phyloP scores from a whole-genome alignment of 2,113 vertebrate species.

The Gymnarchus niloticus region DNA sequence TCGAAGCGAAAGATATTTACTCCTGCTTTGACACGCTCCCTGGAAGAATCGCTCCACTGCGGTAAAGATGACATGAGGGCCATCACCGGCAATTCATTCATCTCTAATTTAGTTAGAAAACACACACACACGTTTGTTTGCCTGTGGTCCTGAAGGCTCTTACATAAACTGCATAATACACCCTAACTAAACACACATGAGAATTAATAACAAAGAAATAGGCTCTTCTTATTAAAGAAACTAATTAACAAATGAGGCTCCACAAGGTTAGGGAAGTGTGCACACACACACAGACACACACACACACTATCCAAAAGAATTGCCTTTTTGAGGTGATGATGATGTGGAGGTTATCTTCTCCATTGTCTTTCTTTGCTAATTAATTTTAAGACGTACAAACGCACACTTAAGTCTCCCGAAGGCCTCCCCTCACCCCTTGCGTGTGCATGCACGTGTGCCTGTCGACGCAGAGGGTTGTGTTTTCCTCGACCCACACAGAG shows the following conservation, averaged over 20 bases:
- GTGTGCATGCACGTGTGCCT: neutral
- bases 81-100: neutral
- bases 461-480: too few relatives aligned
- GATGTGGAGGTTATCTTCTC: neutral
- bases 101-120: neutral
- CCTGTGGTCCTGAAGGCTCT: neutral
- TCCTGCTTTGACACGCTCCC: neutral
- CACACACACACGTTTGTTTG: neutral
- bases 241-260: neutral
- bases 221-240: neutral
- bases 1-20: neutral
- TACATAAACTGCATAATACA: too few relatives aligned
- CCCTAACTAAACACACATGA: neutral
- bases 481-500: neutral
- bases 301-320: neutral
- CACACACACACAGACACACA: neutral
- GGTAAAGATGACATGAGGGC: neutral
- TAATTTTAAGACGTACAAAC: neutral
- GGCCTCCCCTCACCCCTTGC: neutral
- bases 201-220: neutral
- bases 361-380: neutral
- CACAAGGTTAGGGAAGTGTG: neutral
- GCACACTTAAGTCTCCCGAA: neutral
- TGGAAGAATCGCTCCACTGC: neutral
- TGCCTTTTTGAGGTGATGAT: neutral